Evolutionary conservation across 2,113 vertebrate species (phyloP).

Genomic region (Pterocles burchelli): DNA sequence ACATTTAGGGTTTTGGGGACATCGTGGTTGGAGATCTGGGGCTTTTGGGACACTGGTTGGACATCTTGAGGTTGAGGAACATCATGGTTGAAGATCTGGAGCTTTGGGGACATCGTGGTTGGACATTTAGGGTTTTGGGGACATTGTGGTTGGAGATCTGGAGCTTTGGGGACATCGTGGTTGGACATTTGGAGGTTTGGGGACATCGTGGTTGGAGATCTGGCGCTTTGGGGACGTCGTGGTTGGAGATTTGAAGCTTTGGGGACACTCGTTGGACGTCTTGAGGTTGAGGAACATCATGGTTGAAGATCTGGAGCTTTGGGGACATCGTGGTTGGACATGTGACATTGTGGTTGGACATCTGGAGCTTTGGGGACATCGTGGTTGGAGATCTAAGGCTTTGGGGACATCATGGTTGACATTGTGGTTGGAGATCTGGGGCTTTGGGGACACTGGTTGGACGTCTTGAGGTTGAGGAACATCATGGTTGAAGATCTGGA

Average conservation of each 20-base stretch:
- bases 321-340: no score
- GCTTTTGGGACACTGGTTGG: no score
- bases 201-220: no score
- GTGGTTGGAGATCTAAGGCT: not conserved
- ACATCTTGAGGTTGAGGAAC: not conserved
- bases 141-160: not conserved
- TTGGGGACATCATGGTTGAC: not conserved
- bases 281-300: no score
- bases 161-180: no score
- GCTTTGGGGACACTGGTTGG: not conserved
- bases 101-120: not conserved
- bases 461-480: no score
- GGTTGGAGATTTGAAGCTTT: not conserved
- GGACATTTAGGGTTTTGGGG: not conserved
- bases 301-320: not conserved
- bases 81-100: not conserved
- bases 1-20: fast-evolving
- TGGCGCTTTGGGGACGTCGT: no score
- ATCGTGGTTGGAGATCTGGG: not conserved
- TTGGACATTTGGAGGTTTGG: no score
- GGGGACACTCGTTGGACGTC: no score
- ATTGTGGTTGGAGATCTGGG: not conserved
- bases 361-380: no score
- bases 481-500: no score
- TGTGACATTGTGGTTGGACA: no score